These are phyloP conservation scores for Melinopterus prodromus DNA, from an alignment of 2,888 invertebrate species.

Conservation along the genomic window DNA sequence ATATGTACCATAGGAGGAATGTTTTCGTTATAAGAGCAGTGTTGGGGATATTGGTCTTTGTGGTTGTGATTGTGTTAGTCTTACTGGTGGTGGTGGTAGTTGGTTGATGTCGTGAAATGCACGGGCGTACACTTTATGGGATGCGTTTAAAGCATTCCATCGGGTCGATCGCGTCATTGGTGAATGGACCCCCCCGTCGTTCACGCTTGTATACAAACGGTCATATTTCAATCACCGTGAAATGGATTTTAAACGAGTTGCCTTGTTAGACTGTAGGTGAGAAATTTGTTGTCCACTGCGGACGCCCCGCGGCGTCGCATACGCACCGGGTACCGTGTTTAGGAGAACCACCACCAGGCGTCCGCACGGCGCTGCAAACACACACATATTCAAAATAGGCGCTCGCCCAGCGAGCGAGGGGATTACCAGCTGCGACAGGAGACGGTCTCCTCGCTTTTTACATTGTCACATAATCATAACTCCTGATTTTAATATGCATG, in stretches of 20 bases:
- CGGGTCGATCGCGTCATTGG: constrained; percentile 47
- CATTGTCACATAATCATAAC: constrained; percentile 60
- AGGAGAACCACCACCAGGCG: constrained; percentile 41
- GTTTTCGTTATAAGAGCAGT: no score
- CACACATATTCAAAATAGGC: constrained; percentile 44
- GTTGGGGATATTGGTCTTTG: not conserved
- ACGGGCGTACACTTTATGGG: constrained; percentile 39
- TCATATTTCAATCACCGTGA: constrained; percentile 59
- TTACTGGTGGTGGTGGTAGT: not conserved
- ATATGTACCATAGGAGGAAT: no score
- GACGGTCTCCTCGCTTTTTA: constrained; percentile 49
- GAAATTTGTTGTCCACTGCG: constrained; percentile 60
- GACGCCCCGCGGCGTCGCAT: constrained; percentile 55
- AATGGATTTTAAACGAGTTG: constrained; percentile 59
- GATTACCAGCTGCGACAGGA: constrained; percentile 55
- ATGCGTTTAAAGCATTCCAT: constrained; percentile 46
- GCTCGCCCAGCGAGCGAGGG: constrained; percentile 54
- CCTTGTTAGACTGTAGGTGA: constrained; percentile 61
- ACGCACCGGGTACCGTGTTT: constrained; percentile 53
- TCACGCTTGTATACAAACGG: constrained; percentile 54
- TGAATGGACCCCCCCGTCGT: constrained; percentile 57
- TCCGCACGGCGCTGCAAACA: constrained; percentile 23
- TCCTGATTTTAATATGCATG: constrained; percentile 59
- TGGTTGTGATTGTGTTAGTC: not conserved
- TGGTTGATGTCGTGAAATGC: not conserved